Evolutionary conservation across 2,113 vertebrate genomes (phyloP).

Genomic region (Trinectes maculatus): DNA sequence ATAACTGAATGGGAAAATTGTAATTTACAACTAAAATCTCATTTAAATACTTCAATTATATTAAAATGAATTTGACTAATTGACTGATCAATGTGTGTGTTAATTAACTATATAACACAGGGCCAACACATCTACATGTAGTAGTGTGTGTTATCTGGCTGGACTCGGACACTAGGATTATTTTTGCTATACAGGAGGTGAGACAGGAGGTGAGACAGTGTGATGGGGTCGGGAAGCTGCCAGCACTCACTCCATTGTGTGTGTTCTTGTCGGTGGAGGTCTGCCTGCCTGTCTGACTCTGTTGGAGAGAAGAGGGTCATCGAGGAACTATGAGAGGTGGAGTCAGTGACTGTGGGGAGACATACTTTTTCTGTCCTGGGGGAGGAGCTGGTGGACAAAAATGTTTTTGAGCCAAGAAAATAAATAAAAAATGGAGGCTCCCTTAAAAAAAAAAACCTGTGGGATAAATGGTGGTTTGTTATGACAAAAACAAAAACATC

Average conservation of each 20-base stretch:
- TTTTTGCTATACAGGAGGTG: too few relatives aligned
- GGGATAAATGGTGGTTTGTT: slow-evolving; percentile 46
- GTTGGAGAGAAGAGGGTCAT: slow-evolving; percentile 78
- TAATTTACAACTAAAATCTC: too few relatives aligned
- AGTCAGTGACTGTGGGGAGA: slow-evolving; percentile 16
- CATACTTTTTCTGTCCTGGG: too few relatives aligned
- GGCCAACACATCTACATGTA: too few relatives aligned
- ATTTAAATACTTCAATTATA: too few relatives aligned
- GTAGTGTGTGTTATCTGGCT: too few relatives aligned
- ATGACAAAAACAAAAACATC: slow-evolving; percentile 44
- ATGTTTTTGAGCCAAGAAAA: background rate
- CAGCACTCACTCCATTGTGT: slow-evolving; percentile 83
- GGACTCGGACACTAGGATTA: too few relatives aligned
- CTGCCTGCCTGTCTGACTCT: slow-evolving; percentile 79
- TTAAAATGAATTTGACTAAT: too few relatives aligned
- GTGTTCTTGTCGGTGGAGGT: slow-evolving; percentile 67
- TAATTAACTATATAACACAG: too few relatives aligned
- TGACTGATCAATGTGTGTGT: too few relatives aligned
- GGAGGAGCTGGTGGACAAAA: background rate
- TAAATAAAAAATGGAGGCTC: background rate
- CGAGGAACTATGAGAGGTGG: slow-evolving; percentile 54
- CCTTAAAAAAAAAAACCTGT: slow-evolving; percentile 30
- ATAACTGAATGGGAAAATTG: too few relatives aligned
- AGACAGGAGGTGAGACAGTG: slow-evolving; percentile 44
- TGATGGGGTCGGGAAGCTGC: slow-evolving; percentile 57